These are phyloP conservation scores for Drosophila nigrodunni DNA, from an alignment of 1,140 invertebrate species.

Conservation along the genomic window DNA sequence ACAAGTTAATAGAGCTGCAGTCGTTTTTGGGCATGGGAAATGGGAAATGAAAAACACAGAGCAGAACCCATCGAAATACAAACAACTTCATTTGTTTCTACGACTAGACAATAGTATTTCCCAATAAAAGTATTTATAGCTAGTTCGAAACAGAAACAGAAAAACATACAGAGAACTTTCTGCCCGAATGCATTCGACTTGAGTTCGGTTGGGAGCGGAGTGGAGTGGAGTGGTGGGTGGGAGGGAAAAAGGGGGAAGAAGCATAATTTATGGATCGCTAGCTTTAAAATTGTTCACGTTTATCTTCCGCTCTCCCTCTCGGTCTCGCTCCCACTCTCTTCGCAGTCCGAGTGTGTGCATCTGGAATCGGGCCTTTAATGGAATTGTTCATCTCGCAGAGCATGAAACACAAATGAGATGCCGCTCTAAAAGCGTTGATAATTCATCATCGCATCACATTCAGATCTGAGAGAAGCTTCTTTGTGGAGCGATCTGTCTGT, in stretches of 20 bases:
- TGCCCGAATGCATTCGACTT: slow-evolving; percentile 28
- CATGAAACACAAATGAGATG: slow-evolving; percentile 15
- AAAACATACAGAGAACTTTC: slow-evolving; percentile 28
- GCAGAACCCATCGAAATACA: slow-evolving; percentile 13
- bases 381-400: slow-evolving; percentile 17
- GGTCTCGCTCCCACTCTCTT: slow-evolving; percentile 7
- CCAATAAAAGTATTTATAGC: slow-evolving; percentile 31
- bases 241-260: slow-evolving; percentile 16
- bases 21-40: neutral
- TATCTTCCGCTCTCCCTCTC: slow-evolving; percentile 2
- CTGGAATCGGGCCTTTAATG: slow-evolving; percentile 22
- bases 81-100: slow-evolving; percentile 31
- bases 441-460: slow-evolving; percentile 40
- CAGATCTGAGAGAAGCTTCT: slow-evolving; percentile 21
- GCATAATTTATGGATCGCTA: slow-evolving; percentile 68
- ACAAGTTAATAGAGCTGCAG: slow-evolving; percentile 26
- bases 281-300: slow-evolving; percentile 41
- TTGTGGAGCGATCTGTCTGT: slow-evolving; percentile 22
- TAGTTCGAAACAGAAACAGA: slow-evolving; percentile 27
- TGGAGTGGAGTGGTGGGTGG: no score
- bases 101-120: slow-evolving; percentile 17
- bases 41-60: neutral
- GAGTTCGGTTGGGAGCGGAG: neutral
- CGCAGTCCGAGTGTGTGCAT: slow-evolving; percentile 39
- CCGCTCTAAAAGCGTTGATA: slow-evolving; percentile 41